Evolutionary conservation across 2,113 vertebrate species (phyloP).

Genomic region (Blennius ocellaris): DNA sequence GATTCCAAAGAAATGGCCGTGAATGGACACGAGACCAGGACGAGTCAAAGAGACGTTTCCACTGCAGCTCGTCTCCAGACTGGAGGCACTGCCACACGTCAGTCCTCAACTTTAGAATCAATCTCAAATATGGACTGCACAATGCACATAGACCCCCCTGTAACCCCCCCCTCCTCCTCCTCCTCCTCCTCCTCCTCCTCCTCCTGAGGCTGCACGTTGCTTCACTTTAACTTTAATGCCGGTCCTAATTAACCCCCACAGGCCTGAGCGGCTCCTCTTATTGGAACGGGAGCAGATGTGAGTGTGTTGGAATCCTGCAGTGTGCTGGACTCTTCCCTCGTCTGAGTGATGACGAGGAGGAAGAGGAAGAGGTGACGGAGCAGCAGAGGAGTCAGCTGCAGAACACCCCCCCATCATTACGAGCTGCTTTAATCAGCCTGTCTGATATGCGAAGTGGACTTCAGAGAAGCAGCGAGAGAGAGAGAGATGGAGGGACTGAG

Average conservation of each 20-base stretch:
- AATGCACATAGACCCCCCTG: constrained; percentile 27
- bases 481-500: too few relatives aligned
- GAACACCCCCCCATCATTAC: constrained; percentile 64
- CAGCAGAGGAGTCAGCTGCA: constrained; percentile 37
- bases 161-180: background rate
- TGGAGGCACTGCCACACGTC: background rate
- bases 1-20: background rate
- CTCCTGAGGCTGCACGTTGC: constrained; percentile 42
- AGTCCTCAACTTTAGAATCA: constrained; percentile 25
- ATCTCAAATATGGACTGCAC: constrained; percentile 4
- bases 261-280: constrained; percentile 24
- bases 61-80: too few relatives aligned
- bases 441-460: constrained; percentile 69
- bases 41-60: background rate
- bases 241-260: constrained; percentile 58
- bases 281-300: constrained; percentile 12
- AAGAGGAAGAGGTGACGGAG: background rate
- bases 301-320: constrained; percentile 16
- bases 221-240: constrained; percentile 56
- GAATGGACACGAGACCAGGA: too few relatives aligned
- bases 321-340: constrained; percentile 16
- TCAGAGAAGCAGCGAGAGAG: constrained; percentile 62
- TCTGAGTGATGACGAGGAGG: background rate
- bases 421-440: constrained; percentile 69
- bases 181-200: constrained; percentile 35